phyloP scores from a whole-genome alignment of 2,888 invertebrate genomes.

The Cantharis rustica region DNA sequence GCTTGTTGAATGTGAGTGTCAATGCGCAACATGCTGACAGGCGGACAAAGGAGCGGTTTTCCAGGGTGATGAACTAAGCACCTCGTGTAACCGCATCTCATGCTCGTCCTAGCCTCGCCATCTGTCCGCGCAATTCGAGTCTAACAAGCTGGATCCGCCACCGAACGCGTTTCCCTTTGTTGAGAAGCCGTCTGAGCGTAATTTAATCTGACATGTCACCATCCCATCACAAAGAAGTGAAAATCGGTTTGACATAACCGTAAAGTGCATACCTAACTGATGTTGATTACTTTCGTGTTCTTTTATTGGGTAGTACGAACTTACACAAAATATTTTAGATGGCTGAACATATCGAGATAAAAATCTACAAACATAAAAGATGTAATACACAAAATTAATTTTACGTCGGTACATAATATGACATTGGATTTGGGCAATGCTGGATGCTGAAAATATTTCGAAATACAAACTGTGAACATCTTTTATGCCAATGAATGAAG shows the following conservation, averaged over 20 bases:
- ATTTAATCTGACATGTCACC: slow-evolving; percentile 35
- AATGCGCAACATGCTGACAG: slow-evolving; percentile 54
- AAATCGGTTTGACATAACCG: slow-evolving; percentile 31
- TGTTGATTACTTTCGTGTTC: slow-evolving; percentile 25
- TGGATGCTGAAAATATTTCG: too few species aligned
- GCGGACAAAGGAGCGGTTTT: slow-evolving; percentile 55
- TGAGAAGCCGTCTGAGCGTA: slow-evolving; percentile 32
- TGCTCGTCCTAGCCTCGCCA: slow-evolving; percentile 38
- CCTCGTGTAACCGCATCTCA: slow-evolving; percentile 52
- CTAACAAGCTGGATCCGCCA: slow-evolving; percentile 41
- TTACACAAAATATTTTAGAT: slow-evolving; percentile 19
- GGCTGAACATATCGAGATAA: background rate
- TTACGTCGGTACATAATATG: too few species aligned
- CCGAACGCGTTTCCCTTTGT: slow-evolving; percentile 39
- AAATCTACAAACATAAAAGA: background rate
- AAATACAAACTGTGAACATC: background rate
- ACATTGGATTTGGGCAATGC: background rate
- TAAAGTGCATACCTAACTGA: slow-evolving; percentile 31
- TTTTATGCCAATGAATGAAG: background rate
- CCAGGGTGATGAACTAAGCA: slow-evolving; percentile 55
- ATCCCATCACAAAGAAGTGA: slow-evolving; percentile 30
- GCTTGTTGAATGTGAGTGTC: slow-evolving; percentile 53
- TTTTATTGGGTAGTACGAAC: background rate
- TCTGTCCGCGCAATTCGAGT: slow-evolving; percentile 38
- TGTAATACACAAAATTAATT: background rate